Base-by-base conservation (phyloP, 2,797 vertebrate genomes). In the Pangasius krempfi region DNA sequence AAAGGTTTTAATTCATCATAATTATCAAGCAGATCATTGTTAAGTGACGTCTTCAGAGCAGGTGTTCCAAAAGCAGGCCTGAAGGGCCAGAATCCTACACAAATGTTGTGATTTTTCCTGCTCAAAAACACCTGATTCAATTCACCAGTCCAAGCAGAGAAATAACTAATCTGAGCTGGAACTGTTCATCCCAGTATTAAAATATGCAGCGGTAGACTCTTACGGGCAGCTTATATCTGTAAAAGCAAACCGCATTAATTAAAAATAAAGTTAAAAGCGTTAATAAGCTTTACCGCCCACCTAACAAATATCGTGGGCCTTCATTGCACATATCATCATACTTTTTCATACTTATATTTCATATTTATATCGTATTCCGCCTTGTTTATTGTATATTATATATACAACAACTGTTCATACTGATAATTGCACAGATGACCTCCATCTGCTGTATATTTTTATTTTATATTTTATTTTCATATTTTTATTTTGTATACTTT, bases 1-100 rank as follows among this genome's bases (percentile, higher is more conserved):
- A 85, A 50, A 58, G 64, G 20, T 56, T 37, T 70, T 40, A 87
- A 72, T 56, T 72, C 9, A 70, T n/a, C 78, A 72, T 37, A 70
- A 72, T 82, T 82, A 60, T 70, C 27, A 72, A 72, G 20, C 30
- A 50, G 13, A 33, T 62, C 54, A 70, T 56, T 40, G 30, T n/a
- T 58, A 40, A 79, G 20, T 50, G 40, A 50, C 10, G 33, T 76
- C 56, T 47, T 64, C 64, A 44, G 13, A 84, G 27, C 14, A 50
- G 62, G 44, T 68, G 82, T 68, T 84, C 4, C 30, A 52, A 84
- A 50, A 68, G 0, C 40, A 33, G 16, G 18, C 40, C 60, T 30
- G n/a, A 84, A 50, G 27, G 5, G 5, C 25, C 7, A 0, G 56
- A 83, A 16, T 44, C 25, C 25, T 82, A 7, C 56, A 62, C 20